These are phyloP conservation scores for Chymomyza procnemis DNA, from an alignment of 2,888 invertebrate genomes.

Conservation along the genomic window DNA sequence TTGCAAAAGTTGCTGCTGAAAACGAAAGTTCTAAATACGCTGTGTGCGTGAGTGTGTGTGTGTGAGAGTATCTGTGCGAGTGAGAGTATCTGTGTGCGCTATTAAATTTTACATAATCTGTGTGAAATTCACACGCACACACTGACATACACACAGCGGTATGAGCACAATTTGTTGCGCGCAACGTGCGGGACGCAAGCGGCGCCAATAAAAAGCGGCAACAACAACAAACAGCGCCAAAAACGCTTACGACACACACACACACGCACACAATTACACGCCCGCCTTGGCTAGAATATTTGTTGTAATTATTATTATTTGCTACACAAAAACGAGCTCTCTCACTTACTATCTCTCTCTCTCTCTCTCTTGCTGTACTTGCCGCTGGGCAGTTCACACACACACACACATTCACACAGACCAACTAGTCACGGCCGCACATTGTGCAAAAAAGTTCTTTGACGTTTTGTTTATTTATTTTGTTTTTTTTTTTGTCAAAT, in stretches of 20 bases:
- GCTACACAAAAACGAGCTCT: constrained; percentile 22
- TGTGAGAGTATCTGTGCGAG: too few relatives aligned
- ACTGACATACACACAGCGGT: background rate
- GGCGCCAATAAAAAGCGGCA: constrained; percentile 16
- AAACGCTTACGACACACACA: constrained; percentile 60
- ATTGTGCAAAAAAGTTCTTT: constrained; percentile 74
- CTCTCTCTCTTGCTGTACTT: constrained; percentile 14
- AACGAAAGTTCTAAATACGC: constrained; percentile 48
- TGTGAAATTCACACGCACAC: constrained; percentile 2
- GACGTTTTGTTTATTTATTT: constrained; percentile 73
- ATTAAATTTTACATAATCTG: constrained; percentile 39
- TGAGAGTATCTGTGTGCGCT: constrained; percentile 27
- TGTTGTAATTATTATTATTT: constrained; percentile 60
- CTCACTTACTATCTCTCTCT: too few relatives aligned
- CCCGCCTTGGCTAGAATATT: constrained; percentile 3
- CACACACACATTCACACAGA: too few relatives aligned
- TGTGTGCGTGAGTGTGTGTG: background rate
- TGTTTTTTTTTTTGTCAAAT: constrained; percentile 69
- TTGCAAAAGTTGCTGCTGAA: constrained; percentile 45
- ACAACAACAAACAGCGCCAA: constrained; percentile 23
- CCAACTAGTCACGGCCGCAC: constrained; percentile 33
- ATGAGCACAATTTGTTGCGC: constrained; percentile 9
- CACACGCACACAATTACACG: constrained; percentile 13
- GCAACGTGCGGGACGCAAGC: constrained; percentile 16
- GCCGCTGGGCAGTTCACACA: background rate